These are phyloP conservation scores for Coleophora deauratella DNA, from an alignment of 2,888 invertebrate species.

Conservation along the genomic window DNA sequence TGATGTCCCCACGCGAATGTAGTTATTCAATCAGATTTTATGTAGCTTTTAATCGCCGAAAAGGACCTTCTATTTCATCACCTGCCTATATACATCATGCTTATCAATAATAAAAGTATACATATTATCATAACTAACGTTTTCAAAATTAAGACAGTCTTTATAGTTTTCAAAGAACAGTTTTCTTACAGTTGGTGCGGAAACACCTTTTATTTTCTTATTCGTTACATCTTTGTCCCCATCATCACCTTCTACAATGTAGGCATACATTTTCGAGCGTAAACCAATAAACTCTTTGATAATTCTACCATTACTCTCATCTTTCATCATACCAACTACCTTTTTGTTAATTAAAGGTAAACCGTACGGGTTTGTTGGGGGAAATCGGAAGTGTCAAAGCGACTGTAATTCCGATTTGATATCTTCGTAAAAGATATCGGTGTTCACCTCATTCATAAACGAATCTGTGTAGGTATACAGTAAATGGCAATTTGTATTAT, in stretches of 20 bases:
- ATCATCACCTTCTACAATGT: background rate
- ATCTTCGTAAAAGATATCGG: slow-evolving; percentile 7
- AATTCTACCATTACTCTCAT: slow-evolving; percentile 15
- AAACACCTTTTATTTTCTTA: too few species aligned
- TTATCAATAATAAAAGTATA: background rate
- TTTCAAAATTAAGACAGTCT: too few species aligned
- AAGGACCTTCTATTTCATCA: background rate
- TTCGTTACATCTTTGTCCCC: too few species aligned
- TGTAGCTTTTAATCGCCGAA: too few species aligned
- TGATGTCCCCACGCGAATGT: too few species aligned
- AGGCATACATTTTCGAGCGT: slow-evolving; percentile 7
- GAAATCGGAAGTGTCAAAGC: slow-evolving; percentile 4
- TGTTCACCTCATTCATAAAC: slow-evolving; percentile 10
- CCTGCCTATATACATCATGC: background rate
- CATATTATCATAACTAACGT: background rate
- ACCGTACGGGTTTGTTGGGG: background rate
- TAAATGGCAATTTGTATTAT: background rate
- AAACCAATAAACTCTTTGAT: slow-evolving; percentile 14
- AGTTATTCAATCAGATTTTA: too few species aligned
- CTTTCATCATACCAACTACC: slow-evolving; percentile 16
- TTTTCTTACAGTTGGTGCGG: too few species aligned
- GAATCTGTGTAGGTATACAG: slow-evolving; percentile 13
- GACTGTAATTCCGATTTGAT: background rate
- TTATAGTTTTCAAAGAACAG: too few species aligned
- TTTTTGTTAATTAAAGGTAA: slow-evolving; percentile 13